Base-by-base conservation (phyloP, 2,888 invertebrate genomes). In the Mimachlamys varia region DNA sequence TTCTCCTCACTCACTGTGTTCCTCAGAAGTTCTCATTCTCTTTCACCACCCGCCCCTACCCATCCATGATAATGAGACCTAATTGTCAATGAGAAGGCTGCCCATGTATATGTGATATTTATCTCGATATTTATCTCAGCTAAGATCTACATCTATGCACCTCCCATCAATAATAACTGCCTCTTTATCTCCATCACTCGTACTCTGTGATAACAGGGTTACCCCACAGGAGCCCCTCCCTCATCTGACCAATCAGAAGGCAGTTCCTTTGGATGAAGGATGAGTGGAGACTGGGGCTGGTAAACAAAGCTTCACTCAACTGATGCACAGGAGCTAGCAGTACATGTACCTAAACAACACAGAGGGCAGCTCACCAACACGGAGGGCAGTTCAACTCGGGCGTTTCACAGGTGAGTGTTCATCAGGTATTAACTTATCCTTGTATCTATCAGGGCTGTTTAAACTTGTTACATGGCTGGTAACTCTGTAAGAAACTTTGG, bases 81-180 rank as follows among this genome's bases (percentile, higher is more conserved):
- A 33, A 76, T 76, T 76, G 76, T 76, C 76, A 76, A 27, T 76
- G 53, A 33, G 76, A 76, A 33, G 22, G 33, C 76, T 76, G 76
- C 10, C 27, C 27, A 76, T 76, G 19, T 33, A 33, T 10, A 22
- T 76, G 12, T 15, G 7, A 27, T 76, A 76, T 76, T 76, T 76
- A 76, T 76, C 76, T 33, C 22, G 13, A 22, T 76, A 76, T 76
- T 76, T 76, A 76, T 76, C 76, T 33, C 22, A 1, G 13, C 33
- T 76, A 1, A 27, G 33, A 76, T 76, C 76, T 76, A 76, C 3
- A 33, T 13, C 76, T 76, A 76, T 76, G 33, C 33, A 33, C 33
- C 27, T 76, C 33, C 76, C 76, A 76, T 76, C 76, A 76, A 76
- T 76, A 33, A 76, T 76, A 76, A 27, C 33, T 33, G 15, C 62